Conservation (phyloP, 2,797 vertebrate genomes). For the Thunnus albacares region DNA sequence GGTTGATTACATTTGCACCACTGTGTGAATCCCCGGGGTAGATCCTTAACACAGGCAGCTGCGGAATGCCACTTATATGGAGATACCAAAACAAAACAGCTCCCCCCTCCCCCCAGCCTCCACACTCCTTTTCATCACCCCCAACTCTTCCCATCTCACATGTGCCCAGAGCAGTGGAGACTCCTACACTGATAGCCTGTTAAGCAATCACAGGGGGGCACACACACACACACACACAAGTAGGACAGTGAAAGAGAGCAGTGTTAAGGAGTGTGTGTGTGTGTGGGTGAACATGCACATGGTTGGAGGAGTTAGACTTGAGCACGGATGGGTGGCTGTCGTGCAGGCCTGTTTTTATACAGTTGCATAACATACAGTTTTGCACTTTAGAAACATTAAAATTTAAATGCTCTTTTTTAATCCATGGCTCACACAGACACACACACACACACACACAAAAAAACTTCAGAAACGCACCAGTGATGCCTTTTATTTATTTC, state of each 20-base stretch:
- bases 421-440: constrained; percentile 63
- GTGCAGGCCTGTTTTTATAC: constrained; percentile 67
- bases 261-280: constrained; percentile 26
- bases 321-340: constrained; percentile 68
- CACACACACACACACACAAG: constrained; percentile 28
- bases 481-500: constrained; percentile 61
- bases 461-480: constrained; percentile 55
- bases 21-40: constrained; percentile 72
- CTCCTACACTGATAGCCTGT: constrained; percentile 51
- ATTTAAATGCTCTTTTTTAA: constrained; percentile 82
- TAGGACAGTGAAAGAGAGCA: constrained; percentile 39
- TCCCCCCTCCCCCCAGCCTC: background rate
- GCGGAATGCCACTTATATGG: constrained; percentile 54
- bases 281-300: constrained; percentile 54
- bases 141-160: constrained; percentile 49
- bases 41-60: constrained; percentile 66
- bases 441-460: constrained; percentile 9
- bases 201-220: constrained; percentile 51
- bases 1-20: constrained; percentile 68
- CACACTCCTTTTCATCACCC: constrained; percentile 29
- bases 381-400: constrained; percentile 85
- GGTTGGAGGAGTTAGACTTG: constrained; percentile 71
- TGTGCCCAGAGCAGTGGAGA: constrained; percentile 46
- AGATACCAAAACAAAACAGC: constrained; percentile 51
- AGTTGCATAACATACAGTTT: constrained; percentile 82